A percentile compares a stretch with the other conserved stretches of the same genome.
Conservation (phyloP, 53 echinoderm and acorn worm species). For the Holothuria scabra region DNA sequence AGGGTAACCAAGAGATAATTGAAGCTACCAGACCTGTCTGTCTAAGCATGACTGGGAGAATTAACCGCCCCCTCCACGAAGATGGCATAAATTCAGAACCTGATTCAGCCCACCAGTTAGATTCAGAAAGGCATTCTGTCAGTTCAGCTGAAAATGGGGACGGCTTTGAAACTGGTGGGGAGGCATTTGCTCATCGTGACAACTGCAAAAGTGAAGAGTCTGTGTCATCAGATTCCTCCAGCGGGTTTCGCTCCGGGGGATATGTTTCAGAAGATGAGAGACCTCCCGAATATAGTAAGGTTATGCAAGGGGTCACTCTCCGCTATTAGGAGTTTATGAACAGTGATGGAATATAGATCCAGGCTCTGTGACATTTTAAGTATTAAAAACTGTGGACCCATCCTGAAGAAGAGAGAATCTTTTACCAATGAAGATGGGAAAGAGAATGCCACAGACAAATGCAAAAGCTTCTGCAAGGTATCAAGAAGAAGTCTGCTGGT, state of each 20-base stretch:
- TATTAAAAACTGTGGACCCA: too few relatives aligned
- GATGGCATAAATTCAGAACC: background rate
- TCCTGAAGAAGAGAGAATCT: too few relatives aligned
- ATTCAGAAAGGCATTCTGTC: slow-evolving; percentile 23
- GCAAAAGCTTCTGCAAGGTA: too few relatives aligned
- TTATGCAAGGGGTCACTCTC: slow-evolving; percentile 69
- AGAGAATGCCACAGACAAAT: too few relatives aligned
- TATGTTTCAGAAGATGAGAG: slow-evolving; percentile 83
- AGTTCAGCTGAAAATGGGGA: slow-evolving; percentile 20
- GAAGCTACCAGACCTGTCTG: slow-evolving; percentile 44
- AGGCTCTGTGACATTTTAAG: too few relatives aligned
- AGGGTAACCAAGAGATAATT: background rate
- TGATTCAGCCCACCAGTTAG: slow-evolving; percentile 15
- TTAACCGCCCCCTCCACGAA: background rate
- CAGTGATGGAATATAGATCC: too few relatives aligned
- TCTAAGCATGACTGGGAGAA: slow-evolving; percentile 35
- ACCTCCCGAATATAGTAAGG: slow-evolving; percentile 92
- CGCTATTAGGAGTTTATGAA: slow-evolving; percentile 18
- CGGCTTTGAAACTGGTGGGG: slow-evolving; percentile 48
- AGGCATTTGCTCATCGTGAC: slow-evolving; percentile 57
- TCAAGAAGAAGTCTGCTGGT: too few relatives aligned
- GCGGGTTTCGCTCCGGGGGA: slow-evolving; percentile 91
- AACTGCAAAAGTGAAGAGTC: slow-evolving; percentile 96
- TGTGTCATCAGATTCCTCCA: slow-evolving; percentile 93
- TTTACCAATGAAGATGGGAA: too few relatives aligned